Evolutionary conservation across 2,888 invertebrate genomes (phyloP), one percentile per base, ranked within the genome.

Genomic region (Bhutanitis thaidina): DNA sequence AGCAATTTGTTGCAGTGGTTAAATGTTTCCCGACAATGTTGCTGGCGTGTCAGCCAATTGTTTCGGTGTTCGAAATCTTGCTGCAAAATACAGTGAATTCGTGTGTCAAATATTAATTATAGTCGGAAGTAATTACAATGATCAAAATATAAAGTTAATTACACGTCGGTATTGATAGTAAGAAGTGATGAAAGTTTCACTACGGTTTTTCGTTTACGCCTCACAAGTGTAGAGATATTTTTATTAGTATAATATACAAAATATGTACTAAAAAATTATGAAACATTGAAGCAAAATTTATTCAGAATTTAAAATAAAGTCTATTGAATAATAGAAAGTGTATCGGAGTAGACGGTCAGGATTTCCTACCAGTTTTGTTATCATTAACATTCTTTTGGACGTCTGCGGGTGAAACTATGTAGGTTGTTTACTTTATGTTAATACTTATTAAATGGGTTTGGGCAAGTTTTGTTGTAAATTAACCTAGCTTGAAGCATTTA

Each of bases 1-100:
- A 14, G 35, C 29, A 14, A 35, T 16, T 29, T 35, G 37, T 40
- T 51, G 30, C 51, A 51, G 51, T 51, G 51, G 40, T 44, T 41
- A 35, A 41, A 41, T 36, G 51, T 15, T 46, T 41, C 37, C 30
- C 50, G 45, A 46, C 45, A 51, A 36, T 46, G 51, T 40, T 41
- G 29, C 46, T 36, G 41, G 51, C 25, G 13, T 32, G 13, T 13
- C 4, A 41, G 41, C 14, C 14, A 13, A 0, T 20, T 16, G 8
- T 36, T 36, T 37, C 14, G 20, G 4, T 30, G 36, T 45, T 27
- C 12, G 20, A n/a, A 9, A 16, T 39, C 4, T 39, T 13, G 32
- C 39, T 4, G 27, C 27, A 7, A 8, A 27, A 7, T 27, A 27
- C 8, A 8, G 27, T 27, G 27, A 27, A 27, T 27, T 27, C 5